phyloP scores from a whole-genome alignment of 2,113 vertebrate species.

The Nicator chloris region DNA sequence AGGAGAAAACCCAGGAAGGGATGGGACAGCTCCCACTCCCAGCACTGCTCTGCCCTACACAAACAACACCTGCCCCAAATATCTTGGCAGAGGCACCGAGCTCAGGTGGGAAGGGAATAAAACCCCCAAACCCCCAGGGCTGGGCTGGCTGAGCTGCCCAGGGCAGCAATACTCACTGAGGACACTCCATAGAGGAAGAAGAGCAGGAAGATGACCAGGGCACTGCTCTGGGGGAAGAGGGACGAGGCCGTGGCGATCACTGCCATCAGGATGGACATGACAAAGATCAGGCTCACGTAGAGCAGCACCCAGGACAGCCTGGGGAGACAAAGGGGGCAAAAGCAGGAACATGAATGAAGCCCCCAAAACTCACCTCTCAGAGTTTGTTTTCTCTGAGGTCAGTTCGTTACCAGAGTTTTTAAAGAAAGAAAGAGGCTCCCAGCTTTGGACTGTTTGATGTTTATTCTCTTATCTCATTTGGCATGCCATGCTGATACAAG shows the following conservation, averaged over 20 bases:
- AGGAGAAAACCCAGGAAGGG: not conserved
- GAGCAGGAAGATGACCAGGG: conserved; percentile 88
- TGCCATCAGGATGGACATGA: conserved; percentile 94
- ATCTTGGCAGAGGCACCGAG: not conserved
- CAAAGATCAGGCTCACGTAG: conserved; percentile 88
- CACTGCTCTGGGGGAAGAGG: conserved; percentile 91
- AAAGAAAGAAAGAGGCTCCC: no score
- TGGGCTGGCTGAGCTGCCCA: accelerated
- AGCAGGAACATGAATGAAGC: not conserved
- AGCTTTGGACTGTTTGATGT: no score
- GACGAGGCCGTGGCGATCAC: conserved; percentile 89
- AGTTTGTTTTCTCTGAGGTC: no score
- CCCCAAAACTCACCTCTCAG: not conserved
- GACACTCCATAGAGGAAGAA: conserved; percentile 95
- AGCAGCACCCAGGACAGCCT: conserved; percentile 98
- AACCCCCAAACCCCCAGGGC: accelerated
- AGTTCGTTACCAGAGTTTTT: no score
- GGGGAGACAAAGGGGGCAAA: not conserved
- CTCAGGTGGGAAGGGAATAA: not conserved
- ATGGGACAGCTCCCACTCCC: not conserved
- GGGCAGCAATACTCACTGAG: conserved; percentile 82
- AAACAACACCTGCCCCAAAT: accelerated
- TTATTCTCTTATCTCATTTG: no score
- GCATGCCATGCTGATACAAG: no score
- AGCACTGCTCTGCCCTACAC: not conserved